phyloP scores from a whole-genome alignment of 2,888 invertebrate genomes.

The Dryococelus australis region DNA sequence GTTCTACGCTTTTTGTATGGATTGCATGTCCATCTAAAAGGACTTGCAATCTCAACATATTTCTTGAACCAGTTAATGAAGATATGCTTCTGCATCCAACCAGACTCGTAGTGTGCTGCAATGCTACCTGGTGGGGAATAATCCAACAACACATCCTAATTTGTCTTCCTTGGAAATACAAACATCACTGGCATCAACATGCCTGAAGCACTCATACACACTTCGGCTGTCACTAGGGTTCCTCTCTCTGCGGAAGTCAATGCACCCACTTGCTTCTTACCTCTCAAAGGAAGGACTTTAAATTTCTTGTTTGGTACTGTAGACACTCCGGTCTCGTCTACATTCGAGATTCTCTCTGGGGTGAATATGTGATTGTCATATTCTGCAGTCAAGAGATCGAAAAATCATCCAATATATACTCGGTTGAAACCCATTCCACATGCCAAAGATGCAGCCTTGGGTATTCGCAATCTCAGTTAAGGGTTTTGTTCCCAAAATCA shows the following conservation, averaged over 20 bases:
- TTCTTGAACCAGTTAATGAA: slow-evolving; percentile 26
- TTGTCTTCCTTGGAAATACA: too few species aligned
- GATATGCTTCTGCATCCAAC: slow-evolving; percentile 37
- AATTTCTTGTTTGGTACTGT: slow-evolving; percentile 36
- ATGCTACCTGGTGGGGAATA: slow-evolving; percentile 52
- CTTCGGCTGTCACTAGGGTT: slow-evolving; percentile 41
- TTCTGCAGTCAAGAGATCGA: neutral
- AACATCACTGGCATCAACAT: slow-evolving; percentile 53
- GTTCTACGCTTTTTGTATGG: slow-evolving; percentile 51
- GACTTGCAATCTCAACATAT: slow-evolving; percentile 48
- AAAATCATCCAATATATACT: too few species aligned
- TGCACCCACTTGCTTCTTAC: slow-evolving; percentile 39
- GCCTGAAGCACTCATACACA: slow-evolving; percentile 52
- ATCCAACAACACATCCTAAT: slow-evolving; percentile 51
- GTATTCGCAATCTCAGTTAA: too few species aligned
- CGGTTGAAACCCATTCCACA: too few species aligned
- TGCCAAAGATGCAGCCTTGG: too few species aligned
- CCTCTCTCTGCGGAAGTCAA: slow-evolving; percentile 41
- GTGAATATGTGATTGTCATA: slow-evolving; percentile 16
- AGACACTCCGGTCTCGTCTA: neutral
- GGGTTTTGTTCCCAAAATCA: too few species aligned
- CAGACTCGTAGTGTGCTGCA: slow-evolving; percentile 49
- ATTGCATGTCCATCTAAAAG: slow-evolving; percentile 54
- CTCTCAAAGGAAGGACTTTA: slow-evolving; percentile 37
- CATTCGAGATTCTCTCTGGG: slow-evolving; percentile 32